A percentile compares a stretch with the other conserved stretches of the same genome.
Evolutionary conservation across 1,140 invertebrate species (phyloP).

Genomic region (Aphidius ervi): DNA sequence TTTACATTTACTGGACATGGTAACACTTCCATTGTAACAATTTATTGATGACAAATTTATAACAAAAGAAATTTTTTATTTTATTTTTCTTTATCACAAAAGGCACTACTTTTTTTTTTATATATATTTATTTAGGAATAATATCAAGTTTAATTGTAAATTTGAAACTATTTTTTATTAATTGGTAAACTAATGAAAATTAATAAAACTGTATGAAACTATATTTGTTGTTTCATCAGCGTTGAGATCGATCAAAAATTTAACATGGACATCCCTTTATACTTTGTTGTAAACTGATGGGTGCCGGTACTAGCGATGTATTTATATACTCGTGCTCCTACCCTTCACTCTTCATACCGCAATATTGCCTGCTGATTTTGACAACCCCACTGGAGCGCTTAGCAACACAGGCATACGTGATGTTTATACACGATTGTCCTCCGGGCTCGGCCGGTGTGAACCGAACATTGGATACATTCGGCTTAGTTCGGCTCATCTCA

Average conservation of each 20-base stretch:
- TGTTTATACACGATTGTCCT: slow-evolving; percentile 31
- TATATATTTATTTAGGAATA: background rate
- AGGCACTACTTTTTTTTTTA: no score
- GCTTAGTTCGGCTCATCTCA: no score
- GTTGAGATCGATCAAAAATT: background rate
- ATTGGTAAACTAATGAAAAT: no score
- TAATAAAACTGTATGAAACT: background rate
- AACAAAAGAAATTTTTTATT: slow-evolving; percentile 1
- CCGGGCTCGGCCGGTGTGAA: slow-evolving; percentile 21
- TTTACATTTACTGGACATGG: slow-evolving; percentile 48
- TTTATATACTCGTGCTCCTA: slow-evolving; percentile 37
- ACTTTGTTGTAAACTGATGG: slow-evolving; percentile 36
- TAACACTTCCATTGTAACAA: slow-evolving; percentile 42
- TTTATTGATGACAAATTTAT: slow-evolving; percentile 6
- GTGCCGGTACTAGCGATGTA: slow-evolving; percentile 39
- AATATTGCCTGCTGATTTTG: slow-evolving; percentile 4
- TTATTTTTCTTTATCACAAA: no score
- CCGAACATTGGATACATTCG: no score
- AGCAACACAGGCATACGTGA: slow-evolving; percentile 50
- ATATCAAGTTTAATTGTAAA: no score
- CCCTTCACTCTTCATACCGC: background rate
- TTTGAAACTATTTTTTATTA: no score
- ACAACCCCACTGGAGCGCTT: slow-evolving; percentile 37
- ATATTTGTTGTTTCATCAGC: slow-evolving; percentile 1
- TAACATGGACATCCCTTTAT: background rate